Conservation (phyloP, 2,888 invertebrate species). For the Gymnocheta viridis region DNA sequence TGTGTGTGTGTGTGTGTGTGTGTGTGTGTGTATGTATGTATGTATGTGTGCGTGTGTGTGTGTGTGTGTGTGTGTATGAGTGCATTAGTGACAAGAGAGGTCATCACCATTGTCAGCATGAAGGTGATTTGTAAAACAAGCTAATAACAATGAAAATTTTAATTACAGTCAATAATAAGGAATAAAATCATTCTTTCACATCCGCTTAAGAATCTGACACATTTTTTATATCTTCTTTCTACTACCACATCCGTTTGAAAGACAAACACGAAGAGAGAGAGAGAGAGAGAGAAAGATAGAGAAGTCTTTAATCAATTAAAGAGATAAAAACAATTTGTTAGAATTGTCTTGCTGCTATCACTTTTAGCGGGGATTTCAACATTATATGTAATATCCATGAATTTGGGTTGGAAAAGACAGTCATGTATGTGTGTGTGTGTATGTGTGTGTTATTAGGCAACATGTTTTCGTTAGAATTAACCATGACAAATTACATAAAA, state of each 20-base stretch:
- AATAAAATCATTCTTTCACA: conserved; percentile 1
- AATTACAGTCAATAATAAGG: conserved; percentile 20
- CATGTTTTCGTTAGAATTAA: conserved; percentile 19
- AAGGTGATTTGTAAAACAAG: background rate
- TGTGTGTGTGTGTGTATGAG: background rate
- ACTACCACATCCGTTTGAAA: background rate
- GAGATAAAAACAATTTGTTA: conserved; percentile 7
- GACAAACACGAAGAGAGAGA: background rate
- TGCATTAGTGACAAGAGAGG: background rate
- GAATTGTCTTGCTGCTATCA: background rate
- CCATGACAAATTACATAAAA: conserved; percentile 45
- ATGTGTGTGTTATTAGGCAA: background rate
- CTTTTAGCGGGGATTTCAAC: background rate
- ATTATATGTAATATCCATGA: background rate
- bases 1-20: background rate
- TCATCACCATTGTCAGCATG: background rate
- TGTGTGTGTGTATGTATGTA: background rate
- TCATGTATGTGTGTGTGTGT: background rate
- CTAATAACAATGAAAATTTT: conserved; percentile 18
- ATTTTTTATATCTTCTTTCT: conserved; percentile 20
- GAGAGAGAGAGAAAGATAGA: background rate
- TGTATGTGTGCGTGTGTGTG: background rate
- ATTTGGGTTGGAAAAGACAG: background rate
- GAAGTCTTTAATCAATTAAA: conserved; percentile 51
- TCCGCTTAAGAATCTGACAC: conserved; percentile 17